Percentiles rank a stretch among this genome's conserved stretches.
Conservation (phyloP, 2,113 vertebrate genomes). For the Vireo altiloquus region DNA sequence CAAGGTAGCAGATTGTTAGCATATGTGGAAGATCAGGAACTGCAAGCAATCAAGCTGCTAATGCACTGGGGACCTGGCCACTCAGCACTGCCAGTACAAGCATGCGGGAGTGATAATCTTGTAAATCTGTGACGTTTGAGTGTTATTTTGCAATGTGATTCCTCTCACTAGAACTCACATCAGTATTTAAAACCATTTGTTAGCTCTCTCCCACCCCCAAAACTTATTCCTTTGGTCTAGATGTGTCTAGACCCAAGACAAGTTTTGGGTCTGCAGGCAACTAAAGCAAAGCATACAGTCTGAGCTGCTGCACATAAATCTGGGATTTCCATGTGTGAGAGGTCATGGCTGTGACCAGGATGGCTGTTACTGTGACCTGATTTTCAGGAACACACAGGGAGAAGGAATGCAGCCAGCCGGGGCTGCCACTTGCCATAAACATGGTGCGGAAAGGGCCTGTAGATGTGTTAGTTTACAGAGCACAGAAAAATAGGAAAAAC, state of each 20-base stretch:
- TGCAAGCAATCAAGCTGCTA: not conserved
- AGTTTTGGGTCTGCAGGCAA: not conserved
- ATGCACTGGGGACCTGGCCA: not conserved
- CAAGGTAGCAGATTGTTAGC: not conserved
- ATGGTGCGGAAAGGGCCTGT: not conserved
- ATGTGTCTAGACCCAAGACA: not conserved
- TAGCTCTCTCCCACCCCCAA: not conserved
- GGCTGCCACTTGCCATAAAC: not conserved
- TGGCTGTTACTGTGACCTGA: not conserved
- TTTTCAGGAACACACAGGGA: not conserved
- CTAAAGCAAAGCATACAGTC: not conserved
- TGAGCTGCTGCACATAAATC: not conserved
- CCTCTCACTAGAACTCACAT: not conserved
- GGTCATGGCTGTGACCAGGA: not conserved
- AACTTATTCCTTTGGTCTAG: not conserved
- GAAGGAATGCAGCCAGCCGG: not conserved
- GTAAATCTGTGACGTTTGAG: not conserved
- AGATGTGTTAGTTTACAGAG: not conserved
- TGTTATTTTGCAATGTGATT: not conserved
- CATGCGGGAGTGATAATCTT: not conserved
- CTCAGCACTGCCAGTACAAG: not conserved
- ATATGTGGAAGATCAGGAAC: not conserved
- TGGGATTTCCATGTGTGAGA: rapidly evolving
- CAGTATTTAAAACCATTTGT: not conserved
- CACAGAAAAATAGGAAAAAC: not conserved